phyloP scores from a whole-genome alignment of 2,888 invertebrate genomes.

The Ochropacha duplaris region DNA sequence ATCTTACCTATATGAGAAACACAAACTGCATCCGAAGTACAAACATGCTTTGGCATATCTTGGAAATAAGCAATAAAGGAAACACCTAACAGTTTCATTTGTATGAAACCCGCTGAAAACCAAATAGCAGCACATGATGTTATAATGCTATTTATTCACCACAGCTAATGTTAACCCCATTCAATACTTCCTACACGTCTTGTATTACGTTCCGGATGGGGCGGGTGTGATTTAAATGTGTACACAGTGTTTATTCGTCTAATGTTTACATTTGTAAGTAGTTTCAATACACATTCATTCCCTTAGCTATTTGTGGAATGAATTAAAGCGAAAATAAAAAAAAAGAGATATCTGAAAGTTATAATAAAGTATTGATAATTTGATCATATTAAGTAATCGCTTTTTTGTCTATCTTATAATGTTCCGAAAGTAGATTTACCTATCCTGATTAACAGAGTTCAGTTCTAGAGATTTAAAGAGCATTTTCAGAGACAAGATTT shows the following conservation, averaged over 20 bases:
- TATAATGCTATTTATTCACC: constrained; percentile 26
- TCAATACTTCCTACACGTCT: constrained; percentile 40
- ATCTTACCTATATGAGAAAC: too few species aligned
- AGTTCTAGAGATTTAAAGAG: too few species aligned
- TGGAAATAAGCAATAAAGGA: background rate
- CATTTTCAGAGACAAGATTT: too few species aligned
- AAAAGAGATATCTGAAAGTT: too few species aligned
- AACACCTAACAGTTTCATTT: background rate
- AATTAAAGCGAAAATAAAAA: background rate
- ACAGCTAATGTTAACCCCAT: constrained; percentile 22
- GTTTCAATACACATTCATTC: background rate
- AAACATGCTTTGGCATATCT: background rate
- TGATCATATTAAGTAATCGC: too few species aligned
- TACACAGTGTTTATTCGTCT: constrained; percentile 20
- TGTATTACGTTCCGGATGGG: constrained; percentile 49
- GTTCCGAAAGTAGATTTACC: too few species aligned
- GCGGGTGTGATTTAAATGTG: constrained; percentile 44
- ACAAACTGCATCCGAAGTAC: background rate
- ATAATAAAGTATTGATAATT: too few species aligned
- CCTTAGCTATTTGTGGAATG: background rate
- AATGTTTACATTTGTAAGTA: constrained; percentile 18
- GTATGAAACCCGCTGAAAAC: constrained; percentile 1
- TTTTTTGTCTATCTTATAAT: too few species aligned
- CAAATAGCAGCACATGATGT: constrained; percentile 10
- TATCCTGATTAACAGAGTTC: too few species aligned